phyloP scores from a whole-genome alignment of 2,113 vertebrate species.

The Colaptes auratus region DNA sequence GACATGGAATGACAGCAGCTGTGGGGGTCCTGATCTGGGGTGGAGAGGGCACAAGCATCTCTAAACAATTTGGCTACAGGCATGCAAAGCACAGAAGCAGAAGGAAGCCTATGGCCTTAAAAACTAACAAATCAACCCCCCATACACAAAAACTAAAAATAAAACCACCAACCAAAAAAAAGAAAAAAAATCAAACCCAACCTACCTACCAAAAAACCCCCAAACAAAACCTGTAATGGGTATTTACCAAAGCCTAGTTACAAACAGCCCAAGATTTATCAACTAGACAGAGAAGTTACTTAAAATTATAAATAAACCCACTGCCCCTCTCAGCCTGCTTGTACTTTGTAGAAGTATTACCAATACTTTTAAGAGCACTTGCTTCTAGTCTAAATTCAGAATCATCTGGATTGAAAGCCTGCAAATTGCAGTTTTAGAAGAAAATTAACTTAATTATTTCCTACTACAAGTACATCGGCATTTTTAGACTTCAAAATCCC shows the following conservation, averaged over 20 bases:
- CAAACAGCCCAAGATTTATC: not conserved
- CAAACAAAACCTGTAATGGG: not conserved
- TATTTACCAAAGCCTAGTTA: not conserved
- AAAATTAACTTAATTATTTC: not conserved
- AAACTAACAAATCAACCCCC: no score
- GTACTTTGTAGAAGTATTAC: not conserved
- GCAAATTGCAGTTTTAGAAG: not conserved
- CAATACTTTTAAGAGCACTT: not conserved
- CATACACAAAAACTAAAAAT: no score
- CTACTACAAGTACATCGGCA: not conserved
- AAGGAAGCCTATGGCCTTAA: not conserved
- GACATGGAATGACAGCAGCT: not conserved
- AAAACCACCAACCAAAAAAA: not conserved
- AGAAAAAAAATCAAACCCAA: not conserved
- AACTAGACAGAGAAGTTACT: not conserved
- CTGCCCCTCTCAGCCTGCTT: not conserved
- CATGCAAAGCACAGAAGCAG: not conserved
- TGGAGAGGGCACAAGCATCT: not conserved
- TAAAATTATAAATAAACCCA: not conserved
- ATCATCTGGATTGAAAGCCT: not conserved
- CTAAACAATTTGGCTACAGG: not conserved
- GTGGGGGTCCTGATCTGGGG: not conserved
- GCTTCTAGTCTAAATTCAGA: not conserved
- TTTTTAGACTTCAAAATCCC: not conserved
- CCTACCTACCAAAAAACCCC: not conserved